These are phyloP conservation scores for Chionomys nivalis DNA, from an alignment of 2,113 vertebrate genomes.

Conservation along the genomic window DNA sequence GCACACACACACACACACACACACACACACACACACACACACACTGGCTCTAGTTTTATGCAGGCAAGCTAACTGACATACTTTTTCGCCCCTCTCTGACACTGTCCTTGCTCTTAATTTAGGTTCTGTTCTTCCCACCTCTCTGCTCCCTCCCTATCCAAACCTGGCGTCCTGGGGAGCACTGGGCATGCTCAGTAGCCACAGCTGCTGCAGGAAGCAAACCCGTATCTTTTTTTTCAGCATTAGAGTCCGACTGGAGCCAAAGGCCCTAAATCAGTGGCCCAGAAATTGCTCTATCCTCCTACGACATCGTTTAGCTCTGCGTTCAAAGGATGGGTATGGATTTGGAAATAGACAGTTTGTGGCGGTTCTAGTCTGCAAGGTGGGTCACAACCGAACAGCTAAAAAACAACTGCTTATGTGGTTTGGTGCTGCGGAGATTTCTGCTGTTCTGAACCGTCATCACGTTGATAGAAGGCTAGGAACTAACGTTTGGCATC, in stretches of 20 bases:
- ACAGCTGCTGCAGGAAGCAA: slow-evolving; percentile 63
- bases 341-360: neutral
- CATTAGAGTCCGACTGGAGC: slow-evolving; percentile 50
- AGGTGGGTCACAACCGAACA: slow-evolving; percentile 62
- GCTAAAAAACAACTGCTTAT: slow-evolving; percentile 51
- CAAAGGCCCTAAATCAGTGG: slow-evolving; percentile 68
- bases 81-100: neutral
- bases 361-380: neutral
- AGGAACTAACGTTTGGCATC: slow-evolving; percentile 60
- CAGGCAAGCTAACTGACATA: neutral
- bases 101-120: slow-evolving; percentile 47
- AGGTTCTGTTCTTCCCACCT: slow-evolving; percentile 56
- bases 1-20: neutral
- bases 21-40: neutral
- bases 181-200: slow-evolving; percentile 77
- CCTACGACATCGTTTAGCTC: neutral
- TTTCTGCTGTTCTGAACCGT: slow-evolving; percentile 56
- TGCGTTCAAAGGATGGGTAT: slow-evolving; percentile 40
- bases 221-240: slow-evolving; percentile 67
- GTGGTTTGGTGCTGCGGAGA: slow-evolving; percentile 65
- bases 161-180: slow-evolving; percentile 58
- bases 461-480: slow-evolving; percentile 30
- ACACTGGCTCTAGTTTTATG: neutral
- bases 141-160: slow-evolving; percentile 56
- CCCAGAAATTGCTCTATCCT: slow-evolving; percentile 48